Evolutionary conservation across 2,888 invertebrate species (phyloP).

Genomic region (Synanthedon tipuliformis): DNA sequence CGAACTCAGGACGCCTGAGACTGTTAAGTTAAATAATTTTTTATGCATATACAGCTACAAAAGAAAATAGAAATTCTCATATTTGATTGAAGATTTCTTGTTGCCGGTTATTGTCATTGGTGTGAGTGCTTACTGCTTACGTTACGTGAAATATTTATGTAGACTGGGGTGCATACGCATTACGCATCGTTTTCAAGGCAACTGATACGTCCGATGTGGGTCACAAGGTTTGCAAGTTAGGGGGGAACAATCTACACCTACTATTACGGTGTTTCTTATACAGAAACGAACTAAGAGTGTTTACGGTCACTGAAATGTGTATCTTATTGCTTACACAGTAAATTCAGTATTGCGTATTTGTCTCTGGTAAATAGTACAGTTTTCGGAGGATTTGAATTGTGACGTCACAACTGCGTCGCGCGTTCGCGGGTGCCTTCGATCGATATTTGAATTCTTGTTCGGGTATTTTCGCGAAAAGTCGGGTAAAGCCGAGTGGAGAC

Average conservation of each 20-base stretch:
- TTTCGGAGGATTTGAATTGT: slow-evolving; percentile 12
- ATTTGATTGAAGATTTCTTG: no score
- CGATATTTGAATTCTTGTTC: slow-evolving; percentile 42
- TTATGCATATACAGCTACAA: no score
- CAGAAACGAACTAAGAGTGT: slow-evolving; percentile 1
- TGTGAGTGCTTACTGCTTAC: no score
- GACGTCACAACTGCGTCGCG: slow-evolving; percentile 58
- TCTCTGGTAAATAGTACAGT: no score
- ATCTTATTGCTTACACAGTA: background rate
- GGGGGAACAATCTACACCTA: slow-evolving; percentile 13
- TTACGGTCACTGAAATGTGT: slow-evolving; percentile 6
- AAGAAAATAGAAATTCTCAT: no score
- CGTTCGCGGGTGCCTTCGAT: slow-evolving; percentile 41
- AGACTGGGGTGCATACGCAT: slow-evolving; percentile 40
- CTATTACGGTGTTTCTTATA: slow-evolving; percentile 2
- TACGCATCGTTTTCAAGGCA: slow-evolving; percentile 32
- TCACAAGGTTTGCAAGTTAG: slow-evolving; percentile 43
- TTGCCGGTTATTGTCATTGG: no score
- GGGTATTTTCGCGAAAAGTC: slow-evolving; percentile 35
- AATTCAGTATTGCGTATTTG: background rate
- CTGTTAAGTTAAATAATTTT: no score
- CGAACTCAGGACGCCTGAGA: no score
- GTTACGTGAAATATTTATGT: no score
- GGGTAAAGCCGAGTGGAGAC: slow-evolving; percentile 33
- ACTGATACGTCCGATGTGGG: slow-evolving; percentile 40